Base-by-base conservation (phyloP, 2,888 invertebrate species). In the Amorpha juglandis region DNA sequence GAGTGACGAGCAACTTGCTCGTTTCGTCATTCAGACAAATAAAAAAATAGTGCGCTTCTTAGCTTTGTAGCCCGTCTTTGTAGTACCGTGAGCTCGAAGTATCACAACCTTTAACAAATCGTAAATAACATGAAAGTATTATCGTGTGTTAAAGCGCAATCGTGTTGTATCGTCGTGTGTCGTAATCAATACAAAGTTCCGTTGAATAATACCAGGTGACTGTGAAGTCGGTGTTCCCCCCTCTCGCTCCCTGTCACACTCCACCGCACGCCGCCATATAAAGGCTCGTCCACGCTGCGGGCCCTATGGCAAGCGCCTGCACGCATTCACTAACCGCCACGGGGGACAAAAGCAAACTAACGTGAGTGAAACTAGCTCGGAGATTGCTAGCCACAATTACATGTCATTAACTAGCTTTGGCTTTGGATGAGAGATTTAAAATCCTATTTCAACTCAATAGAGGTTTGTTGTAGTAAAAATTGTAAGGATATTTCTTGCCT, bases 131-230 rank as follows among this genome's bases (percentile, higher is more conserved):
- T 38, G 16, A 52, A 35, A 55, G 38, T 55, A 55, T 55, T 58
- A 58, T 16, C 42, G 38, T 38, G 9, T 42, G 12, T 52, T 50
- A 8, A 58, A 58, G 58, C 35, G 52, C 42, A 58, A 38, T 45
- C 42, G 42, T 45, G 53, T 53, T 14, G 53, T 53, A 2, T 33
- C n/a, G 53, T 53, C 1, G 19, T 27, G 52, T 58, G 58, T 19
- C 12, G 38, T 12, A 27, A 4, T 27, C 2, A 27, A 19, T 42
- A 42, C 58, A 42, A 58, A 58, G 58, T 19, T 16, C 19, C 55
- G 42, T 19, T 42, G 58, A 58, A 58, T 42, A 42, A 58, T 58
- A 38, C 42, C 58, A 58, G 58, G 58, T 42, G 58, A 58, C 58
- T 58, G 58, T 1, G 52, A 52, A 27, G 33, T 21, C 52, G 11